Conservation (phyloP, 2,888 invertebrate genomes). For the Parascotia fuliginaria region DNA sequence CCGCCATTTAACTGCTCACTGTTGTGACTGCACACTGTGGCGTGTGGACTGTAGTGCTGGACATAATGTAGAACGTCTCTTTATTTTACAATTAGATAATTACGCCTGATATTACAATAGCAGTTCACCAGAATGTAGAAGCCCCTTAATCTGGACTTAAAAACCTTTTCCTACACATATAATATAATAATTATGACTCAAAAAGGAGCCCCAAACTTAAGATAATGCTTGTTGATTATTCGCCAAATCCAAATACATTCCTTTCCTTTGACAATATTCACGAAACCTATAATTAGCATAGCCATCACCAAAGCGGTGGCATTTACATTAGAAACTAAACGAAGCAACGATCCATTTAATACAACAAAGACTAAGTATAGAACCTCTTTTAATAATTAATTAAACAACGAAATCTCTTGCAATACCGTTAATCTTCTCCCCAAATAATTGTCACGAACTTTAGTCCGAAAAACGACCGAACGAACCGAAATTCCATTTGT, state of each 20-base stretch:
- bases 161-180: too few relatives aligned
- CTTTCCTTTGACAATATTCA: background rate
- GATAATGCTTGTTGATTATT: too few relatives aligned
- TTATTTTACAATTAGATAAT: too few relatives aligned
- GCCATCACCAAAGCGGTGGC: background rate
- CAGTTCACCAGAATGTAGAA: too few relatives aligned
- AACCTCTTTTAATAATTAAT: constrained; percentile 7
- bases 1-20: constrained; percentile 28
- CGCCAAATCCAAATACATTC: too few relatives aligned
- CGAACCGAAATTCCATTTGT: constrained; percentile 33
- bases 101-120: too few relatives aligned
- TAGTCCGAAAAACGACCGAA: constrained; percentile 27
- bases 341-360: constrained; percentile 2
- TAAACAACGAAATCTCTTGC: constrained; percentile 6
- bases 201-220: too few relatives aligned
- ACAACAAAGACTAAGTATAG: background rate
- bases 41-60: background rate
- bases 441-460: constrained; percentile 27
- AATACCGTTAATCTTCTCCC: constrained; percentile 27
- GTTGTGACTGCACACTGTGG: constrained; percentile 5
- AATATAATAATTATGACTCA: too few relatives aligned
- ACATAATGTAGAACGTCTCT: too few relatives aligned
- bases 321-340: background rate
- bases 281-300: background rate
- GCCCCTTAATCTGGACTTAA: too few relatives aligned